These are phyloP conservation scores for Sminthurides bifidus DNA, from an alignment of 1,140 invertebrate species.

Conservation along the genomic window DNA sequence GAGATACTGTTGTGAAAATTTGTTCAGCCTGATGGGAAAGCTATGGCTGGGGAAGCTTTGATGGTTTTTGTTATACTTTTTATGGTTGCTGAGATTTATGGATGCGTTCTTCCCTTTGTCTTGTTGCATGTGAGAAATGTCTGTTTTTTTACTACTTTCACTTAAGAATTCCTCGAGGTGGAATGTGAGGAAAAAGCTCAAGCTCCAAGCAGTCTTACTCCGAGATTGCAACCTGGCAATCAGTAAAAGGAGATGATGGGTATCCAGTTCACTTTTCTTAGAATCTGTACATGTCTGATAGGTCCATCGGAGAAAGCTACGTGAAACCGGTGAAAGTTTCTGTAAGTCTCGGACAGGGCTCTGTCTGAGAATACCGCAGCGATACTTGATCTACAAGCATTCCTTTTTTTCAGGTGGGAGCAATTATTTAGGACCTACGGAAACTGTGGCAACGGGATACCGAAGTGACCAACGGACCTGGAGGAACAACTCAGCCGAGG, in stretches of 20 bases:
- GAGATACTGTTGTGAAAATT: neutral
- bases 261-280: neutral
- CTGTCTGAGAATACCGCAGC: neutral
- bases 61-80: neutral
- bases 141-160: neutral
- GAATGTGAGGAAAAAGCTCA: neutral
- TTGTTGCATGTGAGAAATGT: too few relatives aligned
- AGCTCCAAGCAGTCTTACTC: neutral
- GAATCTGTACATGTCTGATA: neutral
- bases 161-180: neutral
- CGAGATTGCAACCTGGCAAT: neutral
- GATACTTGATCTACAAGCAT: too few relatives aligned
- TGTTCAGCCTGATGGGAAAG: too few relatives aligned
- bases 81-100: conserved; percentile 1
- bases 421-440: conserved; percentile 5
- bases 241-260: neutral
- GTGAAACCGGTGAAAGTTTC: neutral
- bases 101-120: neutral
- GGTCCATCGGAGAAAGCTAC: neutral
- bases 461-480: neutral
- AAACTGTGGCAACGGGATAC: neutral
- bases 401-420: too few relatives aligned
- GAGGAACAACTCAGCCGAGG: conserved; percentile 9
- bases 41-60: too few relatives aligned
- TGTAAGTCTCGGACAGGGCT: neutral